Conservation (phyloP, 2,113 vertebrate species). For the Hippopotamus amphibius region DNA sequence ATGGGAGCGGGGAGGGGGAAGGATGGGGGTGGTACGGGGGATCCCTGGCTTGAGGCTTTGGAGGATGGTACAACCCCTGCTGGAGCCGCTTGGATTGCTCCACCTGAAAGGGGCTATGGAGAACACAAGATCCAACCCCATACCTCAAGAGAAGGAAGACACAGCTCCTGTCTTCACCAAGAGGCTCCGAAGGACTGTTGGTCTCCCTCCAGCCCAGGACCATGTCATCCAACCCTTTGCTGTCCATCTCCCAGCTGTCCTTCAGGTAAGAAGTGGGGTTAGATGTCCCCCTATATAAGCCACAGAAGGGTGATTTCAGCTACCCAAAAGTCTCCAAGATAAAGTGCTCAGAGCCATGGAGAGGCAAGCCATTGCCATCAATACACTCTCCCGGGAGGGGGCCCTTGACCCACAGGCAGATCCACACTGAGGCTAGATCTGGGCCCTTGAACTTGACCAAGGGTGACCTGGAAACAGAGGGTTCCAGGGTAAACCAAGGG, state of each 20-base stretch:
- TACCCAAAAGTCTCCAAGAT: neutral
- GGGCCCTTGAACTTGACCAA: neutral
- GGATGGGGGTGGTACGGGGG: no score
- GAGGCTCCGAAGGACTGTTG: neutral
- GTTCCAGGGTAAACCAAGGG: neutral
- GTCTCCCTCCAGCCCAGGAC: neutral
- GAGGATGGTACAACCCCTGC: neutral
- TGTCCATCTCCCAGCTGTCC: neutral
- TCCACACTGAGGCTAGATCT: neutral
- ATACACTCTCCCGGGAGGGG: neutral
- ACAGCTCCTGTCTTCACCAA: neutral
- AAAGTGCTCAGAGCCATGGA: neutral
- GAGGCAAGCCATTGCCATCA: neutral
- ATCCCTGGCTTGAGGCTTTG: neutral
- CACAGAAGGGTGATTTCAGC: neutral
- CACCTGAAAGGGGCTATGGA: neutral
- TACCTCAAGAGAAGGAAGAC: neutral
- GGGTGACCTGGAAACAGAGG: neutral
- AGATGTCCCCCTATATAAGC: neutral
- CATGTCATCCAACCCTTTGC: neutral
- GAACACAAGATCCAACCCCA: neutral
- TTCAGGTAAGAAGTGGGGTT: neutral
- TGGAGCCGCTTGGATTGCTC: neutral
- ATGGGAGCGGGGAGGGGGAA: accelerated
- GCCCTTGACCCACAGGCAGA: neutral